Evolutionary conservation across 2,797 vertebrate genomes (phyloP).

Genomic region (Caiman crocodilus): DNA sequence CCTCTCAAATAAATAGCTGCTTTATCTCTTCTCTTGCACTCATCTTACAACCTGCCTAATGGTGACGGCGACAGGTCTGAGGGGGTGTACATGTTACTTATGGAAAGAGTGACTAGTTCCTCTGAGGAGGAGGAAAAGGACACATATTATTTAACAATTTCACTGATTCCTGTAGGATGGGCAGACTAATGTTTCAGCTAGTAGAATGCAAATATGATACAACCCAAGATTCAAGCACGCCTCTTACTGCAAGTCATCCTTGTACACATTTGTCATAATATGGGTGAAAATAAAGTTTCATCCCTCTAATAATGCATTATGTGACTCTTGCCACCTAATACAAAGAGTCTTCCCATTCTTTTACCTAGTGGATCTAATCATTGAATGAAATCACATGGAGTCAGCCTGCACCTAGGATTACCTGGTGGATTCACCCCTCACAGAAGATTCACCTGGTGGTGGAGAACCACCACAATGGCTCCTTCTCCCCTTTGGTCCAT

Average conservation of each 20-base stretch:
- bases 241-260: background rate
- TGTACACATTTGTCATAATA: background rate
- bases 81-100: background rate
- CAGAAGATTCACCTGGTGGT: background rate
- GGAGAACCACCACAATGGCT: background rate
- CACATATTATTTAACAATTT: background rate
- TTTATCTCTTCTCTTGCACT: background rate
- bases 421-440: background rate
- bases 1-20: conserved; percentile 24
- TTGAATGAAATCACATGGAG: too few species aligned
- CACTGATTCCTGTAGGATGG: background rate
- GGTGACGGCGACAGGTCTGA: background rate
- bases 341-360: background rate
- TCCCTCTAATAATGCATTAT: conserved; percentile 32
- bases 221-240: background rate
- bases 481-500: background rate
- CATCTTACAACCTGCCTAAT: rapidly evolving
- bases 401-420: too few species aligned
- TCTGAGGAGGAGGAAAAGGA: background rate
- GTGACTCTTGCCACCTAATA: background rate
- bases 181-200: conserved; percentile 16
- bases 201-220: background rate
- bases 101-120: background rate
- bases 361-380: background rate
- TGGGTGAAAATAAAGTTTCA: conserved; percentile 27